Conservation (phyloP, 30 jellyfish, hydroid and myxozoan species). For the Aurelia aurita complex sp. Pacific region DNA sequence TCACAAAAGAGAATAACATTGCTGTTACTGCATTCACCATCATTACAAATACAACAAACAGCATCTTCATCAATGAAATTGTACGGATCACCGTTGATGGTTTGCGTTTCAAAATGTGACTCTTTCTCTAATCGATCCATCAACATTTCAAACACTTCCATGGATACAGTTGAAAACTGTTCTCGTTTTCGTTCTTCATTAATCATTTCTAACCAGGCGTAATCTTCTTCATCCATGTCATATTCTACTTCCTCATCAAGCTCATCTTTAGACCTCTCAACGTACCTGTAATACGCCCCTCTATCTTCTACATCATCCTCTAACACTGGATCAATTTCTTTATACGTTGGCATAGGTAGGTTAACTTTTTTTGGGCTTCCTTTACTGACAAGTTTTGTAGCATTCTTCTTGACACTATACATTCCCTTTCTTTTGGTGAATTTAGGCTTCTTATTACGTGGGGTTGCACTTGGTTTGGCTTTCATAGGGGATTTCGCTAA, state of each 20-base stretch:
- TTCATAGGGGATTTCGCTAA: constrained; percentile 44
- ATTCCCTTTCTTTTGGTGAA: constrained; percentile 68
- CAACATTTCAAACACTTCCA: constrained; percentile 86
- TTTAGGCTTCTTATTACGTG: constrained; percentile 50
- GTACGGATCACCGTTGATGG: constrained; percentile 95
- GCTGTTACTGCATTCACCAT: constrained; percentile 98
- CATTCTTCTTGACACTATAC: constrained; percentile 50
- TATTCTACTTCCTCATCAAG: constrained; percentile 96
- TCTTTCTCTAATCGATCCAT: constrained; percentile 98
- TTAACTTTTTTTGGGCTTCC: constrained; percentile 60
- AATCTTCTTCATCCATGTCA: constrained; percentile 99
- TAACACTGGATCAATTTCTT: constrained; percentile 47
- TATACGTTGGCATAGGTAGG: constrained; percentile 64
- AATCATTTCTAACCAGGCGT: constrained; percentile 85
- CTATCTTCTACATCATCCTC: constrained; percentile 70
- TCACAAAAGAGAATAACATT: constrained; percentile 96
- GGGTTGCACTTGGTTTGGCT: constrained; percentile 66
- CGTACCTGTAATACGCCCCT: constrained; percentile 91
- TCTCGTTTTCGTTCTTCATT: constrained; percentile 88
- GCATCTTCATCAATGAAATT: constrained; percentile 98
- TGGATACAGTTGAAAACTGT: constrained; percentile 70
- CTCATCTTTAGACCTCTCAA: constrained; percentile 91
- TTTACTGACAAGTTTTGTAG: constrained; percentile 35
- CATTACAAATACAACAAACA: constrained; percentile 98
- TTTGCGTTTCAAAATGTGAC: constrained; percentile 96